Conservation (phyloP, 2,113 vertebrate genomes). For the Canis aureus region DNA sequence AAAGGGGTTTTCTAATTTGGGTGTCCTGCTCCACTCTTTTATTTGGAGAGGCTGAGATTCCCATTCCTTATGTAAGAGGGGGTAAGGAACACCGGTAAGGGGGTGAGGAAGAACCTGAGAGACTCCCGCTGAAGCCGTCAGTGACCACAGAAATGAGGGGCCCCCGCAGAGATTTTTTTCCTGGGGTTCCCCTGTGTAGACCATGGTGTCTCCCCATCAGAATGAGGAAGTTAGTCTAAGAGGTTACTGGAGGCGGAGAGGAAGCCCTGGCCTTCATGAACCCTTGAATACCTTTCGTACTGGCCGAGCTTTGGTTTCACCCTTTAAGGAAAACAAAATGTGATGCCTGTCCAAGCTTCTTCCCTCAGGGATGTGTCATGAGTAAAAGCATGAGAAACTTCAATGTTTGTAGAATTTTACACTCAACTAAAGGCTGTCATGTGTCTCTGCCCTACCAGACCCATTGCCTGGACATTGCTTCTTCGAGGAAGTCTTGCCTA, state of each 20-base stretch:
- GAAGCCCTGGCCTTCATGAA: neutral
- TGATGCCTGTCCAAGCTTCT: neutral
- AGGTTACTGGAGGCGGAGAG: neutral
- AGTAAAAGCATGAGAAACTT: neutral
- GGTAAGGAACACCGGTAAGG: neutral
- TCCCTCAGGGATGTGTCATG: neutral
- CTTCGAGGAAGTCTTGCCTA: neutral
- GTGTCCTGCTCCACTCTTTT: neutral
- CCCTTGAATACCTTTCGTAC: neutral
- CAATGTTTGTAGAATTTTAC: neutral
- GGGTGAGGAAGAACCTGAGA: neutral
- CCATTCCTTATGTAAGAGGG: neutral
- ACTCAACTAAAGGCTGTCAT: neutral
- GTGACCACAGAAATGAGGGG: neutral
- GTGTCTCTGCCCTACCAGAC: neutral
- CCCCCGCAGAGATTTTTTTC: neutral
- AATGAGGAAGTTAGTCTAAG: neutral
- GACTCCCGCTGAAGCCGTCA: neutral
- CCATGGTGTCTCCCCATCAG: neutral
- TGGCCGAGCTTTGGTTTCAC: neutral
- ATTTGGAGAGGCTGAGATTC: neutral
- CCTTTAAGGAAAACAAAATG: neutral
- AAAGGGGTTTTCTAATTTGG: neutral
- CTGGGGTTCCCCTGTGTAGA: neutral
- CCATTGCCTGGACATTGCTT: neutral